Conservation (phyloP, 2,113 vertebrate species). For the Tenebrosternarchus preto region DNA sequence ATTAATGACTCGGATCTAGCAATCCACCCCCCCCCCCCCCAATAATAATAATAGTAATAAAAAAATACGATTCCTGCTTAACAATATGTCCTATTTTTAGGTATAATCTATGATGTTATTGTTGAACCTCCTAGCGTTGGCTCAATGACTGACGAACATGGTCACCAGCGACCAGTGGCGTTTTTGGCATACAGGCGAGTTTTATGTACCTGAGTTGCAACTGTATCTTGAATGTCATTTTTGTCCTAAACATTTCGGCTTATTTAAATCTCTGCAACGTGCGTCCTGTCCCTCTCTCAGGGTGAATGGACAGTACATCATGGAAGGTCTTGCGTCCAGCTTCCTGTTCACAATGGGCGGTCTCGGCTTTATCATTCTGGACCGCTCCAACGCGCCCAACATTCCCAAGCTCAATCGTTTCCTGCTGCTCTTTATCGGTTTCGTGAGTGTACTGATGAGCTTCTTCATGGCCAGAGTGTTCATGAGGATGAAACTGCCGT, state of each 20-base stretch:
- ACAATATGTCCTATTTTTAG: conserved; percentile 64
- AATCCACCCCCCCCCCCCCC: too few species aligned
- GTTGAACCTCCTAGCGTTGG: conserved; percentile 98
- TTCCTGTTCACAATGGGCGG: conserved; percentile 99
- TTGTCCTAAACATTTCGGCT: neutral
- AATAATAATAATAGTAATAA: neutral
- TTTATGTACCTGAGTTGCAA: too few species aligned
- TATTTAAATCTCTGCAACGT: neutral
- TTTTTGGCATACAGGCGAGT: conserved; percentile 94
- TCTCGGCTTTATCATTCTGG: conserved; percentile 96
- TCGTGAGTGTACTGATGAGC: conserved; percentile 94
- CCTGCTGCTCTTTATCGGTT: conserved; percentile 95
- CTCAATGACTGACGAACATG: conserved; percentile 97
- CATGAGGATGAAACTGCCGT: conserved; percentile 99
- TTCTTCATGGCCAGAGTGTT: conserved; percentile 99
- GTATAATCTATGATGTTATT: conserved; percentile 98
- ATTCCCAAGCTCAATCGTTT: conserved; percentile 98
- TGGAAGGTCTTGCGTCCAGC: conserved; percentile 97
- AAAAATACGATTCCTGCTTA: too few species aligned
- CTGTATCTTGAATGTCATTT: neutral
- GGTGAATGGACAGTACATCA: conserved; percentile 98
- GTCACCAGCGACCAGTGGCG: conserved; percentile 95
- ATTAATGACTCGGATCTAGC: too few species aligned
- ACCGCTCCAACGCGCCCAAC: conserved; percentile 96
- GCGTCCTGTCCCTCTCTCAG: conserved; percentile 64